phyloP scores from a whole-genome alignment of 2,113 vertebrate genomes.

The Eurypyga helias region DNA sequence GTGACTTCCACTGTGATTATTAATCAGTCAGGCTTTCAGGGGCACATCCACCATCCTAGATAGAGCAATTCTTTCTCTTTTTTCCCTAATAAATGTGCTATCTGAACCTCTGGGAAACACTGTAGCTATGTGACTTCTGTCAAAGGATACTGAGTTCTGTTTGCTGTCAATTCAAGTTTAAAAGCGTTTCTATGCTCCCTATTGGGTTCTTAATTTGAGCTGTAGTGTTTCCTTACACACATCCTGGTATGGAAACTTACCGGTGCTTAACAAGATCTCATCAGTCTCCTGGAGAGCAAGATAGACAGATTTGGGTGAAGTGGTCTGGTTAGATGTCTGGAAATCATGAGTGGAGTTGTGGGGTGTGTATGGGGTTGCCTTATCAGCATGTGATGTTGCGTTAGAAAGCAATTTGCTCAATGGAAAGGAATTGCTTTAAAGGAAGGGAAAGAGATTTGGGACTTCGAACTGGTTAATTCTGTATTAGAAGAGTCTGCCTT shows the following conservation, averaged over 20 bases:
- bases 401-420: not conserved
- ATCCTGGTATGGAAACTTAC: not conserved
- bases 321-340: not conserved
- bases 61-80: not conserved
- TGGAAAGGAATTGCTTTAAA: not conserved
- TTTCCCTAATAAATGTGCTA: not conserved
- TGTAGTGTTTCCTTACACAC: not conserved
- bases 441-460: not conserved
- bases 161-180: not conserved
- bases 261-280: not conserved
- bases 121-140: not conserved
- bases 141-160: not conserved
- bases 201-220: not conserved
- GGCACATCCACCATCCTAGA: not conserved
- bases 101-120: slow-evolving; percentile 3
- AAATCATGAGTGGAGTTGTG: not conserved
- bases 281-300: not conserved
- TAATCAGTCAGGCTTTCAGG: slow-evolving; percentile 30
- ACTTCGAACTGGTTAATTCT: not conserved
- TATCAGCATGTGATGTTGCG: not conserved
- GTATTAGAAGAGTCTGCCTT: not conserved
- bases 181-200: not conserved
- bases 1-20: slow-evolving; percentile 9
- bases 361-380: not conserved
- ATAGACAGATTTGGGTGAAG: not conserved